Percentiles rank a stretch among this genome's conserved stretches.
Conservation (phyloP, 2,113 vertebrate genomes). For the Tragelaphus imberbis region DNA sequence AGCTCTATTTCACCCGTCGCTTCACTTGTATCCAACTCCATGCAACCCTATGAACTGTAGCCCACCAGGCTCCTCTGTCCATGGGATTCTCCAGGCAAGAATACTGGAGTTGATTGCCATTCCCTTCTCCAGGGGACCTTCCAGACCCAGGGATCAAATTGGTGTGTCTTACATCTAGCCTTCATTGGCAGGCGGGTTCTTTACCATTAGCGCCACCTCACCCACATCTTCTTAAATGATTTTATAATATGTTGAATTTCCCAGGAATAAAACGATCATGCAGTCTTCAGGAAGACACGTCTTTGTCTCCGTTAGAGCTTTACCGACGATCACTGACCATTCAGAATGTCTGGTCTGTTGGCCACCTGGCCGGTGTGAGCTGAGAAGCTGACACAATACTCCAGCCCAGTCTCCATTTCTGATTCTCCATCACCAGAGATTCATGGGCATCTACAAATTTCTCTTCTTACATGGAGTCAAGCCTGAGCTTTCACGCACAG, state of each 20-base stretch:
- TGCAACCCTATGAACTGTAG: background rate
- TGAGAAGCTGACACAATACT: background rate
- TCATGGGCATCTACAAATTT: background rate
- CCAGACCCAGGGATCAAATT: background rate
- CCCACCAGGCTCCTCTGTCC: background rate
- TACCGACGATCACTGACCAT: background rate
- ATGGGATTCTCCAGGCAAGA: background rate
- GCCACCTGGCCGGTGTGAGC: background rate
- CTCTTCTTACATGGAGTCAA: background rate
- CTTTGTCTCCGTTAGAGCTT: background rate
- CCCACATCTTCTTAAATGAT: background rate
- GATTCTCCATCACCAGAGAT: background rate
- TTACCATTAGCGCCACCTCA: background rate
- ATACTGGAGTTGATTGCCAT: too few species aligned
- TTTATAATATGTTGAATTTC: background rate
- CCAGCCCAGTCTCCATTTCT: fast-evolving
- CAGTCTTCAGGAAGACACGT: background rate
- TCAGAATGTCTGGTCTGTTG: background rate
- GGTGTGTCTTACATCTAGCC: background rate
- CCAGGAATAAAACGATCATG: background rate
- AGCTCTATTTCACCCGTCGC: background rate
- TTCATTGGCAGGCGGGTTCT: background rate
- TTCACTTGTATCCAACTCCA: background rate
- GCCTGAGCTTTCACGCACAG: background rate
- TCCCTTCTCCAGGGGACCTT: background rate